Evolutionary conservation across 2,888 invertebrate genomes (phyloP).

Genomic region (Epinotia nisella): DNA sequence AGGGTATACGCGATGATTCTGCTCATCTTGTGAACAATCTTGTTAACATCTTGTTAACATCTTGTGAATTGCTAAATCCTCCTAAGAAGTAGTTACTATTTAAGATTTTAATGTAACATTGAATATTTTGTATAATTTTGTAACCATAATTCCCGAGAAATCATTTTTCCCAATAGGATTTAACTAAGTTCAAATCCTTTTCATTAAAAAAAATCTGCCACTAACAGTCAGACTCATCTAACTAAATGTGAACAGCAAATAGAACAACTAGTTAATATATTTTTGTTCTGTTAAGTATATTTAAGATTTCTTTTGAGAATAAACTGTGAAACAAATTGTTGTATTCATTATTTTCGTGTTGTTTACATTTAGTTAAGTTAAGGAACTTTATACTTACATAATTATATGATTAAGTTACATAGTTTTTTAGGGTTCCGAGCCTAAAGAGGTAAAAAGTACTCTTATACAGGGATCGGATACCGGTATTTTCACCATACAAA

Average conservation of each 20-base stretch:
- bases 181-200: constrained; percentile 32
- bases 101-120: constrained; percentile 39
- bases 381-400: no score
- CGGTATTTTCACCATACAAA: no score
- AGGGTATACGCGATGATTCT: constrained; percentile 15
- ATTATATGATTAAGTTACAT: not conserved
- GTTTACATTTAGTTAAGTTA: constrained; percentile 32
- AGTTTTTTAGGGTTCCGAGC: not conserved
- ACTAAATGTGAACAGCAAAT: constrained; percentile 37
- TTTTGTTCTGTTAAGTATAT: constrained; percentile 30
- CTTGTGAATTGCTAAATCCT: constrained; percentile 20
- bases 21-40: no score
- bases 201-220: constrained; percentile 9
- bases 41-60: constrained; percentile 18
- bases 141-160: constrained; percentile 37
- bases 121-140: constrained; percentile 42
- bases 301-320: constrained; percentile 30
- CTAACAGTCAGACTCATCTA: constrained; percentile 15
- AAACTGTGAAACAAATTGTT: constrained; percentile 27
- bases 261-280: constrained; percentile 17
- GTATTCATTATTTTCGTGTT: constrained; percentile 18
- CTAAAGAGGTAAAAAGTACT: no score
- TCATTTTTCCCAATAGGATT: constrained; percentile 36
- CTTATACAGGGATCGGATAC: no score
- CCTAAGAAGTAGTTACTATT: constrained; percentile 13